A percentile compares a stretch with the other conserved stretches of the same genome.
Conservation (phyloP, 2,113 vertebrate species). For the Carollia perspicillata region DNA sequence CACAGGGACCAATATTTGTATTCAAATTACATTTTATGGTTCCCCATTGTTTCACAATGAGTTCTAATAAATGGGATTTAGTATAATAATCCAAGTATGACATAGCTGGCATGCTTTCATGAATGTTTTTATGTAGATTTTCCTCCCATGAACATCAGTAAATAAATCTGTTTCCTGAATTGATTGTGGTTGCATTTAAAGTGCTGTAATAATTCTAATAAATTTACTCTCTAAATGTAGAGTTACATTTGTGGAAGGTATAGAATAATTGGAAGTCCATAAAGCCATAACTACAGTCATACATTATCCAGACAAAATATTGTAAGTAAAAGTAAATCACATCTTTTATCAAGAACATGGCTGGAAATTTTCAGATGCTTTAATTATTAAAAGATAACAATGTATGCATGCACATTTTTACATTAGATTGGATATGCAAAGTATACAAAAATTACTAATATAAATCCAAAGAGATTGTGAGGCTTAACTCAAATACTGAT, state of each 20-base stretch:
- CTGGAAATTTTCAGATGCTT: constrained; percentile 49
- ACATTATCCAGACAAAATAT: constrained; percentile 40
- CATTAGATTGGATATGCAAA: constrained; percentile 41
- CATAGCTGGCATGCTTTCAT: constrained; percentile 68
- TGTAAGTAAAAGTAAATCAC: constrained; percentile 67
- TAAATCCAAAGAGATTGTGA: constrained; percentile 33
- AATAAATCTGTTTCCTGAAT: constrained; percentile 80
- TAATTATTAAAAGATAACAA: constrained; percentile 39
- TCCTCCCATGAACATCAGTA: constrained; percentile 67
- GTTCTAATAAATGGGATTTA: constrained; percentile 59
- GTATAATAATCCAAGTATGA: constrained; percentile 58
- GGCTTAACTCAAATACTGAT: neutral
- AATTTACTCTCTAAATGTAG: constrained; percentile 40
- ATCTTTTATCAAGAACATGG: constrained; percentile 53
- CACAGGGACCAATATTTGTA: constrained; percentile 83
- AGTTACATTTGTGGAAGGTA: neutral
- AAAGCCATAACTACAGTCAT: constrained; percentile 42
- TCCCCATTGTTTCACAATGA: constrained; percentile 71
- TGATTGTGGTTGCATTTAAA: constrained; percentile 77
- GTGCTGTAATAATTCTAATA: constrained; percentile 66
- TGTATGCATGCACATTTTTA: constrained; percentile 60
- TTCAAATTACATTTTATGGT: constrained; percentile 69
- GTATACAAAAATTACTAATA: neutral
- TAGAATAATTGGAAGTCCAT: constrained; percentile 50
- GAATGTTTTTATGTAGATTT: constrained; percentile 72